Conservation (phyloP, 2,113 vertebrate species). For the Mellivora capensis region DNA sequence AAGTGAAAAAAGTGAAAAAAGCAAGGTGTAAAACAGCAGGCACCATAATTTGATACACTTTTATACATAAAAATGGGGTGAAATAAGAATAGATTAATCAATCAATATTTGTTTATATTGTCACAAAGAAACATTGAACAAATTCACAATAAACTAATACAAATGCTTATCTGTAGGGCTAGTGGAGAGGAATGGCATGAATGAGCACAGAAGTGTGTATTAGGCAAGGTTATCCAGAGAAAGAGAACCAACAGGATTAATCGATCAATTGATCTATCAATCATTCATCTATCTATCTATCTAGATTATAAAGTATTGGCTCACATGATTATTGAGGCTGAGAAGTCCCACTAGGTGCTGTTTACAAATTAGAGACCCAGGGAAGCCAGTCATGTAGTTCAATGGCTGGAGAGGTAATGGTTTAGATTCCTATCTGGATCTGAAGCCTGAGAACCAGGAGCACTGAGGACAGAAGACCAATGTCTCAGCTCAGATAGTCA, state of each 20-base stretch:
- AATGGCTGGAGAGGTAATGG: not conserved
- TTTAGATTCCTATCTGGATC: not conserved
- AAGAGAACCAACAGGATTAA: not conserved
- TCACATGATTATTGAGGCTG: not conserved
- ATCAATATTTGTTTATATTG: not conserved
- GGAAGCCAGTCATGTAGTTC: not conserved
- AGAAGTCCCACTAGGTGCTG: not conserved
- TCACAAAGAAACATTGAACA: not conserved
- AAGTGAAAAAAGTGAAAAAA: not conserved
- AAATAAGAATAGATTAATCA: not conserved
- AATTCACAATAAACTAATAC: not conserved
- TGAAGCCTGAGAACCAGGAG: not conserved
- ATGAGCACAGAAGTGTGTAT: not conserved
- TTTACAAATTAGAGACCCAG: not conserved
- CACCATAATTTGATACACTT: not conserved
- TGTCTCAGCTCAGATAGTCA: not conserved
- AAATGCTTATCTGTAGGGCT: not conserved
- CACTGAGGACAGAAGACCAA: not conserved
- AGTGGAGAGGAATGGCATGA: not conserved
- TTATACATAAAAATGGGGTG: not conserved
- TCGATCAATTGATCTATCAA: not conserved
- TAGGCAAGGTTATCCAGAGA: not conserved
- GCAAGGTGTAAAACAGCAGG: not conserved
- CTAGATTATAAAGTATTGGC: not conserved
- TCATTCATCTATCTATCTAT: not conserved